Evolutionary conservation across 2,113 vertebrate species (phyloP), one percentile per base, ranked within the genome.

Genomic region (Elachura formosa): DNA sequence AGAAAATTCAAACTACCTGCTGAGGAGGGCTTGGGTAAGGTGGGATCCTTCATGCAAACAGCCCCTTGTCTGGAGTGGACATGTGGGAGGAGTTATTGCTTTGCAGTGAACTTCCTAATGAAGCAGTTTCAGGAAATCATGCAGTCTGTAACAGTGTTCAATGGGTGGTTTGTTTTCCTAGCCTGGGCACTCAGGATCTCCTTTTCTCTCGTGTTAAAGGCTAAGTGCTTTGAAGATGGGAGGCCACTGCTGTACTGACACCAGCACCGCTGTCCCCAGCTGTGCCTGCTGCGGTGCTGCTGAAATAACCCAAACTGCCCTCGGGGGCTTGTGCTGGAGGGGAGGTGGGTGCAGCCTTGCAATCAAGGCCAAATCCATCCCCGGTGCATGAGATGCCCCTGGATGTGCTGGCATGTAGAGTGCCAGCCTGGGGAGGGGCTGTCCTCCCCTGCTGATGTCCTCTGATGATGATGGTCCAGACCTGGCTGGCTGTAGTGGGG

Each of bases 91-190:
- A 63, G 43, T 41, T 69, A 38, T 54, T 77, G 41, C 51, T 63
- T 45, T 2, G 1, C 15, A 3, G 17, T 24, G 22, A 43, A 15
- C n/a, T 51, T 62, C 0, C 0, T 74, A 58, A 84, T 84, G 24
- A 38, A 63, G 21, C 9, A 26, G 16, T 66, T 87, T 71, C 38
- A 78, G 64, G 59, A 84, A 84, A 69, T 87, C 58, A 10, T 21
- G 23, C 24, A 20, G 20, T 56, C 49, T 56, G 24, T 69, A 81
- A 18, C 34, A 41, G 28, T 61, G 34, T 86, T 95, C 33, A 36
- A 7, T 22, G 33, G 20, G 55, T 31, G 84, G 71, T 91, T 84
- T 66, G 28, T 84, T 93, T 77, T 41, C 49, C 13, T 54, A 18
- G 19, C 11, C 17, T 34, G 29, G 29, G 7, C 26, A 67, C 33